Base-by-base conservation (phyloP, 1,140 invertebrate species). In the Teleogryllus occipitalis region DNA sequence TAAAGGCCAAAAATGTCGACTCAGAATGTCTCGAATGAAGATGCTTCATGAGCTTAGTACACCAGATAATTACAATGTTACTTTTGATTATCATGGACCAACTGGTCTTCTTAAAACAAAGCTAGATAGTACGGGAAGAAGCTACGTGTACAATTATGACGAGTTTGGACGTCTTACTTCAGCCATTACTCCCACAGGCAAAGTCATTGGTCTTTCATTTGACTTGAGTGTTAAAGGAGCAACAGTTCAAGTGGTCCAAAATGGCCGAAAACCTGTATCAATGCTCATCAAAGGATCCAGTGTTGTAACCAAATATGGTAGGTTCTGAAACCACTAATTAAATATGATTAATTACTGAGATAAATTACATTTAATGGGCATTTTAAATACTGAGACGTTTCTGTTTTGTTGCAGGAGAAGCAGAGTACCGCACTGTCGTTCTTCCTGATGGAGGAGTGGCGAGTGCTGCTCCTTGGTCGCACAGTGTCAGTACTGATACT, bases 121-220 rank as follows among this genome's bases (percentile, higher is more conserved):
- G 85, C 88, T 95, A 72, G 96, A 97, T 84, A 96, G 95, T 48
- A 95, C 95, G 7, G 97, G 97, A 6, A 89, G 96, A 79, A 95
- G 95, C 78, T 97, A 96, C 84, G 94, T 97, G 3, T 99, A 98
- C 85, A 94, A 96, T 84, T 99, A 98, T 84, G 96, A 99, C 84
- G 94, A 96, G 84, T 98, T 97, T 86, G 97, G 97, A 15, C 90
- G 97, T 82, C 87, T 98, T 0, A 95, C 93, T 7, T 93, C 93
- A 7, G 94, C 96, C 6, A 94, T 98, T 0, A 97, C 96, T 8
- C 97, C 97, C 0, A 98, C 96, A 39, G 97, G 96, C 1, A 92
- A 95, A 87, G 92, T 96, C 3, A 94, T 96, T 65, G 92, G 91
- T 75, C 85, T 98, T 0, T 92, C 92, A 1, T 97, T 97, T 83